Conservation (phyloP, 2,797 vertebrate species). For the Pangasius mekongensis region DNA sequence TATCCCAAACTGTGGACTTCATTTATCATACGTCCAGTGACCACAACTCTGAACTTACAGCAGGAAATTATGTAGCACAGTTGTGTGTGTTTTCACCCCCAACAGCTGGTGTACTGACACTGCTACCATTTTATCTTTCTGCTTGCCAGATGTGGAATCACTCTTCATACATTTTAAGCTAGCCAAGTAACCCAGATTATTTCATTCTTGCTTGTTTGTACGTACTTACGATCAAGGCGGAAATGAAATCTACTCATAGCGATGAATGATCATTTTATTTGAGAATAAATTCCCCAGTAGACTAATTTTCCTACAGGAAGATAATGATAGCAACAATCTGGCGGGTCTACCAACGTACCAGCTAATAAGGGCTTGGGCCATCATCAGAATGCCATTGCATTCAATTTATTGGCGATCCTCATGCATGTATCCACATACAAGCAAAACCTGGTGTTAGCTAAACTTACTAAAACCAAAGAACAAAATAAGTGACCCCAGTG, state of each 20-base stretch:
- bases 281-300: background rate
- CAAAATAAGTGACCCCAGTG: background rate
- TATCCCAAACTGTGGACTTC: background rate
- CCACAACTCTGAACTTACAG: background rate
- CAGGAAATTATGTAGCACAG: background rate
- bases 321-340: background rate
- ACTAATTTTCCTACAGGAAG: background rate
- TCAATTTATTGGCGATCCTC: background rate
- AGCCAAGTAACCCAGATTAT: too few species aligned
- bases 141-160: background rate
- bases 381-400: background rate
- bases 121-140: slow-evolving; percentile 3
- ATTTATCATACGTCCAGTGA: background rate
- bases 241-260: background rate
- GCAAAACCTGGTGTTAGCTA: background rate
- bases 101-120: background rate
- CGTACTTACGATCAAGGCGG: background rate
- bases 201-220: background rate
- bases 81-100: slow-evolving; percentile 2
- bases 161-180: background rate
- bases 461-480: background rate
- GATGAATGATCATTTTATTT: background rate
- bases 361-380: background rate
- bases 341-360: background rate
- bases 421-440: background rate